Evolutionary conservation across 2,797 vertebrate species (phyloP).

Genomic region (Notamacropus eugenii): DNA sequence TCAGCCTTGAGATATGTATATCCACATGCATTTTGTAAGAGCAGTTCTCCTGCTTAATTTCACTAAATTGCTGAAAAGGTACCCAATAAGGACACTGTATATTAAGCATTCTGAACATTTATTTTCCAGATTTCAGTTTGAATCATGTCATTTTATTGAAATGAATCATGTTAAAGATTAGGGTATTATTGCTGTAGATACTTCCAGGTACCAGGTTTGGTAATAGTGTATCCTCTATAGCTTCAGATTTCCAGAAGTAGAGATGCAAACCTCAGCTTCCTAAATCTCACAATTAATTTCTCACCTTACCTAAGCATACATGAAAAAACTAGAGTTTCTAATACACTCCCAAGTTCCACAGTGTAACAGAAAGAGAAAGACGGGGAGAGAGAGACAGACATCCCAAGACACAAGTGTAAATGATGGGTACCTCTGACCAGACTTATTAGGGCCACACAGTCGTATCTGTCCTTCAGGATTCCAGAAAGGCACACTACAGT

Average conservation of each 20-base stretch:
- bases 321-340: neutral
- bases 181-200: neutral
- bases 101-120: neutral
- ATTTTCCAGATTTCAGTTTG: constrained; percentile 30
- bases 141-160: neutral
- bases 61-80: neutral
- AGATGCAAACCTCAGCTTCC: neutral
- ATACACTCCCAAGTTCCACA: neutral
- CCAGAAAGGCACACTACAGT: neutral
- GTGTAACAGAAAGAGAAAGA: neutral
- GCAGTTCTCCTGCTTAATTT: constrained; percentile 20
- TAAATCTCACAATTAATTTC: constrained; percentile 14
- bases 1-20: constrained; percentile 1
- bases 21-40: neutral
- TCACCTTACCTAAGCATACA: neutral
- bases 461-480: neutral
- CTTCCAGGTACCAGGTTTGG: too few species aligned
- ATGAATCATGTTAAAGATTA: neutral
- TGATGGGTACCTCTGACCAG: rapidly evolving
- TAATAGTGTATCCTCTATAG: neutral
- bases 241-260: neutral
- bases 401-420: neutral
- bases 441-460: neutral
- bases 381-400: neutral
- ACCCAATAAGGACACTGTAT: neutral